Evolutionary conservation across 1,140 invertebrate species (phyloP), one percentile per base, ranked within the genome.

Genomic region (Drosophila virilis): DNA sequence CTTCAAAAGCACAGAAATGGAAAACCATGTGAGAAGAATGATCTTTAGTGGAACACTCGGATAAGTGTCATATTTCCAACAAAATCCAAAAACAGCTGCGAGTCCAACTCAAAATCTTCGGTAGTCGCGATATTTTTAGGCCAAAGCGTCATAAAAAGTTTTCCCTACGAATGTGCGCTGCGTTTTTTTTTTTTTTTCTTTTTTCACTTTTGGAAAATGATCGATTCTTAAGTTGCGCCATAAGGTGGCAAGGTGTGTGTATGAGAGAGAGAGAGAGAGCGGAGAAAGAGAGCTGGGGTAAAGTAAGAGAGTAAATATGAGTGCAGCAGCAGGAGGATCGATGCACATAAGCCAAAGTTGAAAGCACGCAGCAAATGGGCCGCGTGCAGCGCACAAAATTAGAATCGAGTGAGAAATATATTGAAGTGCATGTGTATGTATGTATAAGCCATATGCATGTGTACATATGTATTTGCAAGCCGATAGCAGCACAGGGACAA

Each of bases 91-190:
- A 59, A 45, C 74, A 77, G 74, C 74, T 64, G 71, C 70, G 75
- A 74, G 70, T 74, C 70, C 59, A 74, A 77, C 75, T 74, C 75
- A 77, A 69, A 73, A 65, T 43, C 64, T 38, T 50, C n/a, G 17
- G 33, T 46, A 42, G 13, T 55, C 37, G 33, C 42, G 74, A 74
- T 77, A 77, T 77, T 77, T 77, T 74, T 77, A 77, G 75, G 64
- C 71, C 28, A 74, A 74, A 55, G 69, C 69, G 72, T 73, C 69
- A 9, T 10, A 50, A 74, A 64, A 52, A 64, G 17, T 62, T 74
- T 74, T 68, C 37, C 58, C 33, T 35, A 15, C 51, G 8, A 35
- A 28, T 48, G 7, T 52, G 28, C 48, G 13, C 32, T 48, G 45
- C 45, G 2, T 59, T 43, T 46, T 40, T 40, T 38, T 46, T 50